Percentiles rank a stretch among this genome's conserved stretches.
These are phyloP conservation scores for Heliconius himera DNA, from an alignment of 1,140 invertebrate species.

Conservation along the genomic window DNA sequence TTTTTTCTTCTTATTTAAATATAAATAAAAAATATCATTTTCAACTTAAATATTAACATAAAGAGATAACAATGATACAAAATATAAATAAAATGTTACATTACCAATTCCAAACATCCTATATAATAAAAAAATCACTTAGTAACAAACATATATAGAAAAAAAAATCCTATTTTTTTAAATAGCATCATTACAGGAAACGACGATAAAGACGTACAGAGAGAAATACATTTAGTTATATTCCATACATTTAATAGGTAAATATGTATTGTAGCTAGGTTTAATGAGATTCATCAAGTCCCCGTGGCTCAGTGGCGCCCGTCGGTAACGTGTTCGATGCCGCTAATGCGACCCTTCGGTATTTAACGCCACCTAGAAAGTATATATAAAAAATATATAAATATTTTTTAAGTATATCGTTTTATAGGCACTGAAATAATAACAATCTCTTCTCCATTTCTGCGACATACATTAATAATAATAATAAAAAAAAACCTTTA, in stretches of 20 bases:
- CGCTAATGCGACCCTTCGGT: slow-evolving; percentile 13
- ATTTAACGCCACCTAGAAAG: slow-evolving; percentile 47
- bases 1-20: neutral
- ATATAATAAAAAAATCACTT: neutral
- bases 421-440: neutral
- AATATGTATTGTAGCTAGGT: neutral
- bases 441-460: too few relatives aligned
- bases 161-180: neutral
- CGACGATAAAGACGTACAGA: neutral
- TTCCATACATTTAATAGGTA: neutral
- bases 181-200: neutral
- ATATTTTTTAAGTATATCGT: neutral
- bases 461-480: too few relatives aligned
- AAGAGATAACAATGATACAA: neutral
- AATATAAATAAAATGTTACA: neutral
- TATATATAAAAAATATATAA: neutral
- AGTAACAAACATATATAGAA: neutral
- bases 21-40: neutral
- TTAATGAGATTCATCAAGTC: slow-evolving; percentile 2
- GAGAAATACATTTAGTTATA: neutral
- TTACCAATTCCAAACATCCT: neutral
- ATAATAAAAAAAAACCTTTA: too few relatives aligned
- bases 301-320: slow-evolving; percentile 17
- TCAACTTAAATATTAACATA: neutral
- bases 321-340: slow-evolving; percentile 31